Base-by-base conservation (phyloP, 2,888 invertebrate species). In the Melanostoma mellinum region DNA sequence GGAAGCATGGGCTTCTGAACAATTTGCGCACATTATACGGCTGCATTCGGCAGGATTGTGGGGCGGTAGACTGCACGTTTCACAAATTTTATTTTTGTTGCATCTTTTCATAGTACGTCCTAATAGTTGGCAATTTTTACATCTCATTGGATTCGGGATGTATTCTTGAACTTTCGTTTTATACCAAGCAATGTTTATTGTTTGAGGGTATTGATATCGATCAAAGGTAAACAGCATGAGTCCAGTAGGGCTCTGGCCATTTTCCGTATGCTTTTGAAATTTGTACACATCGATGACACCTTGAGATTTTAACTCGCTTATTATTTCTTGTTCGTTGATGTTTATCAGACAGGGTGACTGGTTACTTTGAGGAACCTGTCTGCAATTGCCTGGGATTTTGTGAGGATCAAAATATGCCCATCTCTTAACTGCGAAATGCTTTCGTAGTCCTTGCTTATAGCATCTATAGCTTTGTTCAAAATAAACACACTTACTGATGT, bases 391-490 rank as follows among this genome's bases (percentile, higher is more conserved):
- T 38, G 36, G 3, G 9, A 55, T 53, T 53, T 53, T 5, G 33
- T 53, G 33, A 32, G 33, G 8, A 33, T 53, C 9, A 8, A 8
- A 30, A 33, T 33, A 33, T 53, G 33, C 6, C 8, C 53, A 20
- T 53, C 53, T 30, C 53, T 32, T 33, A 6, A 35, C 9, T 33
- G 33, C 4, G 53, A 32, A 8, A 33, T 53, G 33, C 33, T 53
- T 53, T 53, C 53, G 9, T 53, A 53, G 4, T 53, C 53, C 53
- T 8, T 53, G n/a, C 53, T 53, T 9, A 53, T 53, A 9, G 33
- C 53, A 33, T 53, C 53, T 3, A 32, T 53, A 6, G 53, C 33
- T 20, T 53, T 53, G 33, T 53, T 53, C 1, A 53, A 35, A n/a
- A 33, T 6, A 33, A 33, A 32, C n/a, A 53, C 53, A 53, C 33